Percentiles rank a stretch among this genome's conserved stretches.
Evolutionary conservation across 2,797 vertebrate species (phyloP).

Genomic region (Pangasius krempfi): DNA sequence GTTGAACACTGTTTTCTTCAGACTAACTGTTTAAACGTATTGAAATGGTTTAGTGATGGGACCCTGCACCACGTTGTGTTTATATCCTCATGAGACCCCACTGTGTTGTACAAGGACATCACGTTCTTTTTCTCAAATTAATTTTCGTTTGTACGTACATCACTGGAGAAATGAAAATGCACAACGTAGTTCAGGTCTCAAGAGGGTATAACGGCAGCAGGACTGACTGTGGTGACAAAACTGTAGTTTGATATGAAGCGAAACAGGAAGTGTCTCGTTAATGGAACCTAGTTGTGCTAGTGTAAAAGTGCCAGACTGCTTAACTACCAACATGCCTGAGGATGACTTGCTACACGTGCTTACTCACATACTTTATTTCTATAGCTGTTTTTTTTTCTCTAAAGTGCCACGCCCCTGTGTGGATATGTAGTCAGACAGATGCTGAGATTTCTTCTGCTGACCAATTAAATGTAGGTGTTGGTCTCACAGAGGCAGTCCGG

Average conservation of each 20-base stretch:
- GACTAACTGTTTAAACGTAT: not conserved
- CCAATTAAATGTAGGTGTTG: constrained; percentile 65
- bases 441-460: constrained; percentile 51
- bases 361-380: not conserved
- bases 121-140: not conserved
- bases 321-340: not conserved
- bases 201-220: constrained; percentile 7
- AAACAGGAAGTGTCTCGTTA: constrained; percentile 1
- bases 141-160: not conserved
- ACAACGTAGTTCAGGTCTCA: not conserved
- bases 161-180: not conserved
- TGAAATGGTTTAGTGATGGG: not conserved
- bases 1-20: not conserved
- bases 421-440: constrained; percentile 36
- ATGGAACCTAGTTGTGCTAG: constrained; percentile 14
- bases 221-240: not conserved
- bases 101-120: not conserved
- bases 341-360: constrained; percentile 22
- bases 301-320: constrained; percentile 25
- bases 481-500: constrained; percentile 67
- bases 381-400: not conserved
- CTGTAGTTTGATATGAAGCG: not conserved
- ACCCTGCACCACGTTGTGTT: not conserved
- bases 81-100: not conserved
- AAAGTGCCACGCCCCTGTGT: constrained; percentile 26